Percentiles rank a stretch among this genome's conserved stretches.
phyloP scores from a whole-genome alignment of 1,140 invertebrate genomes.

The Drosophila bifasciata region DNA sequence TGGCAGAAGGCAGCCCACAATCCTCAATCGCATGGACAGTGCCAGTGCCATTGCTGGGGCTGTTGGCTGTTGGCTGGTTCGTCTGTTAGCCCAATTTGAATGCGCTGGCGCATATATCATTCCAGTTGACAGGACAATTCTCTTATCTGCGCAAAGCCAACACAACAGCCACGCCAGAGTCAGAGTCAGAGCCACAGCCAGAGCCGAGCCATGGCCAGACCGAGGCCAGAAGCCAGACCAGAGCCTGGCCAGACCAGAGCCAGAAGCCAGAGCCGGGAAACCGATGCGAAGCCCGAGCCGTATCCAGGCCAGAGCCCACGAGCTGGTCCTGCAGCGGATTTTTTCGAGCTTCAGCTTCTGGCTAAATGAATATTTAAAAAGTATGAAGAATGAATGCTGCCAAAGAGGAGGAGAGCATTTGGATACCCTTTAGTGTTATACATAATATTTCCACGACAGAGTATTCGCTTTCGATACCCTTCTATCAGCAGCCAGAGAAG shows the following conservation, averaged over 20 bases:
- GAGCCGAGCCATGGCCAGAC: constrained; percentile 4
- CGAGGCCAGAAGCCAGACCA: constrained; percentile 43
- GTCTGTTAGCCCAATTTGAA: constrained; percentile 84
- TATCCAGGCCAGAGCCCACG: constrained; percentile 20
- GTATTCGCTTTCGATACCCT: too few species aligned
- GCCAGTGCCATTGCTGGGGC: not conserved
- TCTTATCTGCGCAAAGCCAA: constrained; percentile 84
- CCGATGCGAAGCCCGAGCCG: not conserved
- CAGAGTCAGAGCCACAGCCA: constrained; percentile 13
- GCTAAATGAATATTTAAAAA: constrained; percentile 78
- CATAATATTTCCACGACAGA: too few species aligned
- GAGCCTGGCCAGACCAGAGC: constrained; percentile 36
- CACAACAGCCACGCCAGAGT: constrained; percentile 71
- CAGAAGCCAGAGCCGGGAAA: constrained; percentile 26
- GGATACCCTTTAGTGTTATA: too few species aligned
- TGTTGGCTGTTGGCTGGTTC: constrained; percentile 41
- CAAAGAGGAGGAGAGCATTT: constrained; percentile 4
- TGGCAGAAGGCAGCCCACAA: constrained; percentile 21
- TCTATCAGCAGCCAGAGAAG: too few species aligned
- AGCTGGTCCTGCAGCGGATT: constrained; percentile 27
- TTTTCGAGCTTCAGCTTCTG: constrained; percentile 39
- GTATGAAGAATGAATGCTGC: constrained; percentile 30
- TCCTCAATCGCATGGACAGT: constrained; percentile 55
- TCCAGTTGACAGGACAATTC: constrained; percentile 84
- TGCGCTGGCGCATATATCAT: constrained; percentile 84